Evolutionary conservation across 2,113 vertebrate species (phyloP).

Genomic region (Pyrgilauda ruficollis): DNA sequence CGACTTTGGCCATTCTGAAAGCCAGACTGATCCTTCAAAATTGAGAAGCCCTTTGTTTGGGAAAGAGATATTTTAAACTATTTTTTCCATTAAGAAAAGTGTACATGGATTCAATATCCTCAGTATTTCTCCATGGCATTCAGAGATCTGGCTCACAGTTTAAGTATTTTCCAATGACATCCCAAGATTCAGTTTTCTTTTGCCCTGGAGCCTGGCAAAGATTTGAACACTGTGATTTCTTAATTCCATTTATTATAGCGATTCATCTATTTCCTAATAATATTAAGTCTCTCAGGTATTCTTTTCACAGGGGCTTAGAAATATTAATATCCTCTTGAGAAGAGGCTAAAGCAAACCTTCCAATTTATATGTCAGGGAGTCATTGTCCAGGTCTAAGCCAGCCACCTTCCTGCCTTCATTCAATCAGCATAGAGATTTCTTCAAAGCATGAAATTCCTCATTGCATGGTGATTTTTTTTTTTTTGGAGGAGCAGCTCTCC

Average conservation of each 20-base stretch:
- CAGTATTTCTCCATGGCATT: background rate
- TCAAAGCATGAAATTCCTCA: background rate
- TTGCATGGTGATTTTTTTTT: background rate
- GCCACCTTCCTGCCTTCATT: background rate
- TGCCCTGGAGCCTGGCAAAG: background rate
- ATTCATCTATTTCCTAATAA: background rate
- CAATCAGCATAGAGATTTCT: background rate
- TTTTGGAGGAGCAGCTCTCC: background rate
- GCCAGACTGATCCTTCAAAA: background rate
- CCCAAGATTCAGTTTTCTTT: background rate
- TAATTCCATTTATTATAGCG: background rate
- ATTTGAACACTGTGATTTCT: background rate
- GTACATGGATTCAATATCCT: background rate
- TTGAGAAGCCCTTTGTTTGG: background rate
- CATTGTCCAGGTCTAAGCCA: background rate
- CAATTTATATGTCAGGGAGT: background rate
- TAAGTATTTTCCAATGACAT: background rate
- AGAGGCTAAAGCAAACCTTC: background rate
- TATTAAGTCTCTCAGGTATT: background rate
- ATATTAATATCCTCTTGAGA: background rate
- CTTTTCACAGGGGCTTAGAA: conserved; percentile 2
- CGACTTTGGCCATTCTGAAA: background rate
- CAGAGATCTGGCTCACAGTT: background rate
- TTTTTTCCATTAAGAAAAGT: background rate
- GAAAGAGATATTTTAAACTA: background rate